These are phyloP conservation scores for Panthera tigris DNA, from an alignment of 2,113 vertebrate genomes.

Conservation along the genomic window DNA sequence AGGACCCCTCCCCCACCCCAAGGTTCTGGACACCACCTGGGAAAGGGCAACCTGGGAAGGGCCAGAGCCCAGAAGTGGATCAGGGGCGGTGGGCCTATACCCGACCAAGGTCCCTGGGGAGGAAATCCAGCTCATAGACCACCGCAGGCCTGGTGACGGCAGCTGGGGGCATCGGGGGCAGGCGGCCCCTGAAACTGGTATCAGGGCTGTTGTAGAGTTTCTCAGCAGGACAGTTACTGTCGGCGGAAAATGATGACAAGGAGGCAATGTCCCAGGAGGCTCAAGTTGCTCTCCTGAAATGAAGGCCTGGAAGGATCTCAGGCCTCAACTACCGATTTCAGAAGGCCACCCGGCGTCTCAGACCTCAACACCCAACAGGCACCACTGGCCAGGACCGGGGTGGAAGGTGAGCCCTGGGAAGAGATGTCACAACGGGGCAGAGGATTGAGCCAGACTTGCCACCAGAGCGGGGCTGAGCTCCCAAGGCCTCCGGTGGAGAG, in stretches of 20 bases:
- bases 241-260: neutral
- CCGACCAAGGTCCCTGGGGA: neutral
- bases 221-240: neutral
- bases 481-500: neutral
- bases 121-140: neutral
- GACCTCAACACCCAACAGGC: neutral
- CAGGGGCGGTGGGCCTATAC: no score
- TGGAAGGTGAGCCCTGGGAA: neutral
- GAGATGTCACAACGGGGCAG: neutral
- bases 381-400: neutral
- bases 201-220: neutral
- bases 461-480: neutral
- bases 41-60: neutral
- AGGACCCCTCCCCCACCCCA: neutral
- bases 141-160: neutral
- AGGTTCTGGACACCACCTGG: neutral
- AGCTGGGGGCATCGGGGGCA: rapidly evolving
- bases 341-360: neutral
- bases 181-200: rapidly evolving
- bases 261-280: neutral
- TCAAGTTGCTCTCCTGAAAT: neutral
- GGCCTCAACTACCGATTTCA: neutral
- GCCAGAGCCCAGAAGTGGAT: neutral
- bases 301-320: neutral
- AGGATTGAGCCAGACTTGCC: neutral